Conservation (phyloP, 2,888 invertebrate genomes). For the Chloroclystis v-ata region DNA sequence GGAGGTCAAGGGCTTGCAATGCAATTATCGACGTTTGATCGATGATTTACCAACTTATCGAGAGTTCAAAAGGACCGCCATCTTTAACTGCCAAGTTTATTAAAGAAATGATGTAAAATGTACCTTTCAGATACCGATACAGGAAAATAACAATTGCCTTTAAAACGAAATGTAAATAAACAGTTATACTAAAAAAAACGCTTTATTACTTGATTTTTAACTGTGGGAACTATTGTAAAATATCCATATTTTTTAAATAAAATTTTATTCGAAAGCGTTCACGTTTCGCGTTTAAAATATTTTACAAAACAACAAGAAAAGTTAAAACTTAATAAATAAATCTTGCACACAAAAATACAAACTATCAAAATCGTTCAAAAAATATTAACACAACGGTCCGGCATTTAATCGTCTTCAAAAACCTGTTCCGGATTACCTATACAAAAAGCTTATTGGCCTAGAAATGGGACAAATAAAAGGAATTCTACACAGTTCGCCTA, state of each 20-base stretch:
- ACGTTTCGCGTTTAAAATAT: too few relatives aligned
- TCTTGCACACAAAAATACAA: constrained; percentile 38
- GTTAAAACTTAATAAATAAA: constrained; percentile 27
- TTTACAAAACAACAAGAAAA: too few relatives aligned
- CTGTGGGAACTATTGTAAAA: too few relatives aligned
- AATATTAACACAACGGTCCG: constrained; percentile 52
- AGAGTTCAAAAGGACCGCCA: constrained; percentile 11
- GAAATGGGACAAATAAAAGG: constrained; percentile 63
- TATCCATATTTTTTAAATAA: too few relatives aligned
- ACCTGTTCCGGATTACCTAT: constrained; percentile 60
- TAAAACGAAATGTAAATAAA: too few relatives aligned
- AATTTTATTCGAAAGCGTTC: too few relatives aligned
- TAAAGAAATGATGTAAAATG: not conserved
- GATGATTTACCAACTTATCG: constrained; percentile 20
- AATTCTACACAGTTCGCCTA: constrained; percentile 55
- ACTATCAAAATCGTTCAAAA: constrained; percentile 46
- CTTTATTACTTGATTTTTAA: too few relatives aligned
- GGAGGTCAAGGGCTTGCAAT: constrained; percentile 22
- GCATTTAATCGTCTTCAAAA: constrained; percentile 43
- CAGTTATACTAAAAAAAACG: too few relatives aligned
- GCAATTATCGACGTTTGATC: constrained; percentile 16
- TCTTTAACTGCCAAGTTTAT: not conserved
- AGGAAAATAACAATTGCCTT: too few relatives aligned
- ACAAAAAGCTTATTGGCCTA: constrained; percentile 64
- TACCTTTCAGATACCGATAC: not conserved